Evolutionary conservation across 2,113 vertebrate species (phyloP), one percentile per base, ranked within the genome.

Genomic region (Numenius arquata): DNA sequence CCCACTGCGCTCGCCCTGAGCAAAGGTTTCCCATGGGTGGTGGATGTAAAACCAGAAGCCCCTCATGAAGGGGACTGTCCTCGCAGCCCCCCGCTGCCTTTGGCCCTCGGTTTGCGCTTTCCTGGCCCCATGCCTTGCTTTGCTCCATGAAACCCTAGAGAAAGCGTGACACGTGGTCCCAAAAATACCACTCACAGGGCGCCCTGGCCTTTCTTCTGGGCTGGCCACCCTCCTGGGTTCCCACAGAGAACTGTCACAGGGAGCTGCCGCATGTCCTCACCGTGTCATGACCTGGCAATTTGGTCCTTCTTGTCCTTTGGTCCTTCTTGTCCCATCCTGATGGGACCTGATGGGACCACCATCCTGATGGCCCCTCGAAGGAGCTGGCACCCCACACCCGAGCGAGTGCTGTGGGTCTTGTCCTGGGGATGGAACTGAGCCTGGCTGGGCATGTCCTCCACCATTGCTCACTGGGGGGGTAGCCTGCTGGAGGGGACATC

Each of bases 1-100:
- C 27, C n/a, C 0, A 0, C 36, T 41, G 12, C 0, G 0, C 55
- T 52, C 8, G 4, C 13, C 6, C 32, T 2, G 16, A 38, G 15
- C 0, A 1, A 25, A 73, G 21, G 40, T 70, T 77, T 86, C 32
- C 52, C n/a, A 7, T 19, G 41, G 48, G 18, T 50, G 61, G 27
- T 47, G 34, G 61, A 3, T 68, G 30, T 56, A 52, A 63, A 90
- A 26, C 32, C 9, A 5, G 14, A 4, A 3, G 8, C 25, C 18
- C 7, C 16, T 65, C 1, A 0, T 32, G 43, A 29, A 48, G n/a
- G 32, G 59, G 14, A 72, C 17, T 21, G 14, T 56, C 29, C 50
- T 40, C 6, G 8, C 1, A 4, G 18, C 22, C 14, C 16, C 2
- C 26, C 3, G 0, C 21, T 43, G 40, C 43, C 67, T 76, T 80